Percentiles rank a stretch among this genome's conserved stretches.
These are phyloP conservation scores for Pomatorhinus ruficollis DNA, from an alignment of 2,113 vertebrate species.

Conservation along the genomic window DNA sequence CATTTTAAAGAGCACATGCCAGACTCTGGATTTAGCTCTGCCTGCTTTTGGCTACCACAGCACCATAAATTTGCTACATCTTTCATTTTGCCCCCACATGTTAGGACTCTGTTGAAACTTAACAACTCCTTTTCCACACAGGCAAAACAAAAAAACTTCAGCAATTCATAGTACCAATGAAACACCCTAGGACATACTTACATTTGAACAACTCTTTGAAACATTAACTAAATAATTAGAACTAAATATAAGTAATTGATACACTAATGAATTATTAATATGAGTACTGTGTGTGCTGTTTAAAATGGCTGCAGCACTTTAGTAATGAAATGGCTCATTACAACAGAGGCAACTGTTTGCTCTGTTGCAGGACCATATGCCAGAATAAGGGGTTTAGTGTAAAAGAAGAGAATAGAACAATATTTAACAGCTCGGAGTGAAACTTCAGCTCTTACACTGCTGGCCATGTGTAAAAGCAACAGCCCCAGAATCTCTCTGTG, in stretches of 20 bases:
- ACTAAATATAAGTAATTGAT: neutral
- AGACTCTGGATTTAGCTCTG: neutral
- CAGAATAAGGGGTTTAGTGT: neutral
- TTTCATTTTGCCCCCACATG: neutral
- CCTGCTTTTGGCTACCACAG: neutral
- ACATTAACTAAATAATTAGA: conserved; percentile 4
- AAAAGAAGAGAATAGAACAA: neutral
- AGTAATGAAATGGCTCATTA: neutral
- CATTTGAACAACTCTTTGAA: neutral
- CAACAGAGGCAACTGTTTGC: neutral
- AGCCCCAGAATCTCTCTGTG: neutral
- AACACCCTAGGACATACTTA: neutral
- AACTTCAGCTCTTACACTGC: neutral
- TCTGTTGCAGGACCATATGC: neutral
- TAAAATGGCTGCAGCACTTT: neutral
- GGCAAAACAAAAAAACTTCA: neutral
- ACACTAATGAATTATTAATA: conserved; percentile 2
- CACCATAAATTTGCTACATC: neutral
- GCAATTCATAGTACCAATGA: neutral
- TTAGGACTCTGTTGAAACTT: neutral
- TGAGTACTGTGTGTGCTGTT: neutral
- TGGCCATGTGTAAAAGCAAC: neutral
- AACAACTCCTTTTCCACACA: neutral
- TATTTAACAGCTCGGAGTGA: neutral
- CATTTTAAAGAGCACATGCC: neutral